Percentiles rank a stretch among this genome's conserved stretches.
Conservation (phyloP, 2,113 vertebrate genomes). For the Todiramphus saurophagus region DNA sequence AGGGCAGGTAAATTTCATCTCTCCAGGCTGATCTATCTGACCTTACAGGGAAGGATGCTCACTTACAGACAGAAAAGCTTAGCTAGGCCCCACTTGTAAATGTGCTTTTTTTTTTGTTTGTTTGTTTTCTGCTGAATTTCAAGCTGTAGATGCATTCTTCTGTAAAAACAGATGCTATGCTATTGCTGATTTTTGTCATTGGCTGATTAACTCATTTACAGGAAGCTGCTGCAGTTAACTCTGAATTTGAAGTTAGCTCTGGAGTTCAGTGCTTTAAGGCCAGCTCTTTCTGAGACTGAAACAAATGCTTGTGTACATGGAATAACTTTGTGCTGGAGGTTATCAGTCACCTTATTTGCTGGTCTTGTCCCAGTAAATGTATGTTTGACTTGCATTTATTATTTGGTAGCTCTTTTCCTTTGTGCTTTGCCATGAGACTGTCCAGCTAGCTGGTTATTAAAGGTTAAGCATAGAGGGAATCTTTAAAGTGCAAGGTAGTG, state of each 20-base stretch:
- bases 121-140: background rate
- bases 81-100: background rate
- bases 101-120: background rate
- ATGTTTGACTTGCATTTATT: background rate
- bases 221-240: background rate
- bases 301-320: background rate
- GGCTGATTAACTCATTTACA: background rate
- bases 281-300: background rate
- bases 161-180: background rate
- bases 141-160: background rate
- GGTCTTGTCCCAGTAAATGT: background rate
- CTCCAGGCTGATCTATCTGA: background rate
- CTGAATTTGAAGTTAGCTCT: background rate
- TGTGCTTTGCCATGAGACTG: background rate
- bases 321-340: background rate
- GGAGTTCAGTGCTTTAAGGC: background rate
- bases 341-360: background rate
- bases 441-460: background rate
- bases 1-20: background rate
- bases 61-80: background rate
- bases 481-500: background rate
- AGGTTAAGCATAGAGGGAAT: background rate
- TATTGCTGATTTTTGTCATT: background rate
- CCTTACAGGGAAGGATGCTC: background rate
- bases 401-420: background rate